These are phyloP conservation scores for Leptura quadrifasciata DNA, from an alignment of 2,888 invertebrate species.

Conservation along the genomic window DNA sequence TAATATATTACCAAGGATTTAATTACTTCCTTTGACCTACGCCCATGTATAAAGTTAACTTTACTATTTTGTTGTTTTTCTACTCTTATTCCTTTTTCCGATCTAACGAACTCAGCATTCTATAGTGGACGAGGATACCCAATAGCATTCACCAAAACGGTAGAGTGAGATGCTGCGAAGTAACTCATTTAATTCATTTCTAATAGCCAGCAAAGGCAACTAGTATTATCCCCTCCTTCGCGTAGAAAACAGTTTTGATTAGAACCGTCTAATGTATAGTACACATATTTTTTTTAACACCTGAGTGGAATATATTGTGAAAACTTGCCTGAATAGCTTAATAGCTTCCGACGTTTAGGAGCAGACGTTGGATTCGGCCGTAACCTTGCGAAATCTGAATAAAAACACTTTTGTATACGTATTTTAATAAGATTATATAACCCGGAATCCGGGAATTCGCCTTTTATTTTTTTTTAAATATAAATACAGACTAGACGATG, in stretches of 20 bases:
- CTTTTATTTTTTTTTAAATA: neutral
- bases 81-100: conserved; percentile 37
- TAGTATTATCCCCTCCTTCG: conserved; percentile 28
- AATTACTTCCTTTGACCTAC: conserved; percentile 37
- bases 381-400: conserved; percentile 9
- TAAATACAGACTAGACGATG: neutral
- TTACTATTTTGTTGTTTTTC: conserved; percentile 38
- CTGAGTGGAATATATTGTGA: neutral
- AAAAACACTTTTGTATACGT: conserved; percentile 15
- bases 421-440: neutral
- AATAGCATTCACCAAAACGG: neutral
- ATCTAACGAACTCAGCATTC: conserved; percentile 41
- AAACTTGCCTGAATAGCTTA: conserved; percentile 30
- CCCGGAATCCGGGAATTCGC: neutral
- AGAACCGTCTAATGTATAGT: conserved; percentile 21
- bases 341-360: conserved; percentile 15
- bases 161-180: conserved; percentile 37
- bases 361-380: conserved; percentile 13
- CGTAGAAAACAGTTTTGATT: conserved; percentile 28
- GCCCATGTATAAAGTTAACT: conserved; percentile 31
- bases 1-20: conserved; percentile 11
- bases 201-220: conserved; percentile 32
- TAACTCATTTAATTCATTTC: conserved; percentile 40
- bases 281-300: conserved; percentile 17
- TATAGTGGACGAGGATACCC: conserved; percentile 31